Percentiles rank a stretch among this genome's conserved stretches.
Evolutionary conservation across 2,113 vertebrate species (phyloP).

Genomic region (human (Homo sapiens)): DNA sequence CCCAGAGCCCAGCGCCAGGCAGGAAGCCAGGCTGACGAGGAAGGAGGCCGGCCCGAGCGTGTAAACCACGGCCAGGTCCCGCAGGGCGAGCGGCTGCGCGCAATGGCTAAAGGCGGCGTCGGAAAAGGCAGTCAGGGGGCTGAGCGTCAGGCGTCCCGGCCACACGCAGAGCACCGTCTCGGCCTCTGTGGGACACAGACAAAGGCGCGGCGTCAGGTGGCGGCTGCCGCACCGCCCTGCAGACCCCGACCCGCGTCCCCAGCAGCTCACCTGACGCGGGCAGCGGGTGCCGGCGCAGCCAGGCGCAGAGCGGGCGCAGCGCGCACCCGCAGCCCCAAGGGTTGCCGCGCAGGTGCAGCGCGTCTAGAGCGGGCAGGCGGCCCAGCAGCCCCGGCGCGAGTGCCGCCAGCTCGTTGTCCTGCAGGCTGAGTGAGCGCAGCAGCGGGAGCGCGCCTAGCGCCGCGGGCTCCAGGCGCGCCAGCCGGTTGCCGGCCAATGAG

Average conservation of each 20-base stretch:
- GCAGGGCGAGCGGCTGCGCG: neutral
- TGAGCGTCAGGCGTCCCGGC: conserved; percentile 68
- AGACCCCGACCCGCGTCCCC: conserved; percentile 43
- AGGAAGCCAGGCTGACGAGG: conserved; percentile 82
- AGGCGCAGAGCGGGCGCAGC: conserved; percentile 83
- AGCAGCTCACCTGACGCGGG: conserved; percentile 78
- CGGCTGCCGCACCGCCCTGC: neutral
- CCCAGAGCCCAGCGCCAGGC: conserved; percentile 75
- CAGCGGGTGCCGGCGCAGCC: conserved; percentile 80
- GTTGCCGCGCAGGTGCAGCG: conserved; percentile 78
- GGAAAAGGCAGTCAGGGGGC: conserved; percentile 75
- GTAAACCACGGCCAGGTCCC: conserved; percentile 72
- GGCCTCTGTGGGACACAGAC: conserved; percentile 78
- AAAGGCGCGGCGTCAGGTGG: neutral
- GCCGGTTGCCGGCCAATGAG: conserved; percentile 79
- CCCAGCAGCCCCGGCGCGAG: conserved; percentile 46
- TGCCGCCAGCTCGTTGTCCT: conserved; percentile 67
- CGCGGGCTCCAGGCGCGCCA: conserved; percentile 70
- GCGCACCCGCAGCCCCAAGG: conserved; percentile 85
- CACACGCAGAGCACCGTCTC: conserved; percentile 73
- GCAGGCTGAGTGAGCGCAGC: conserved; percentile 77
- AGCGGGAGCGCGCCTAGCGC: conserved; percentile 66
- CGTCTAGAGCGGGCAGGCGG: conserved; percentile 33
- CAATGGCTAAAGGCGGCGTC: conserved; percentile 84
- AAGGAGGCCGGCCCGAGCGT: conserved; percentile 81